Base-by-base conservation (phyloP, 92 coral and sea anemone genomes). In the Galaxea fascicularis region DNA sequence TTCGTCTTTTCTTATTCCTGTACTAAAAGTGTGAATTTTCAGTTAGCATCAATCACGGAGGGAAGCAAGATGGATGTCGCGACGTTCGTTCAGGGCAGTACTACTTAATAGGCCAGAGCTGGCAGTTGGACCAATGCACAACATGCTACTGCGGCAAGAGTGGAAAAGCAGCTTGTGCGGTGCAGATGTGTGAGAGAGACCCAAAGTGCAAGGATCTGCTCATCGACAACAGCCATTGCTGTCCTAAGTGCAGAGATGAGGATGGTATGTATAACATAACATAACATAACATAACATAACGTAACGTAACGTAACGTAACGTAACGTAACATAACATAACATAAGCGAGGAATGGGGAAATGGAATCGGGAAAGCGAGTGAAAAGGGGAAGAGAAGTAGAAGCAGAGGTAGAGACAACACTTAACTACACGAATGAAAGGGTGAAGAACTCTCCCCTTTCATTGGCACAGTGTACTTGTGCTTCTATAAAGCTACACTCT, bases 51-150 rank as follows among this genome's bases (percentile, higher is more conserved):
- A 92, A 95, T 87, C 90, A 86, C 82, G 90, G 84, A 35, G 79
- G 84, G 52, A 87, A 87, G 85, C 79, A 81, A 65, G 89, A 76
- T 12, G 91, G 89, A 80, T 97, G 99, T 54, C 91, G 90, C 71
- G 98, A 95, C 83, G 60, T 85, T 29, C 88, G 80, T 74, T 86
- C 96, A 17, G 99, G 98, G 49, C 91, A 97, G 79, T 35, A 81
- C 12, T 95, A 97, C 91, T 76, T 91, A 24, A 86, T 91, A 51
- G 99, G 99, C 22, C 98, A 97, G 85, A 93, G 90, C 82, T 97
- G 99, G 99, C 94, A 91, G 77, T 78, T 91, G 25, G 96, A 95
- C 74, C 98, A 97, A 81, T 97, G 99, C 24, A 90, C 98, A 12
- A 92, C 92, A 28, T 97, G 99, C 72, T 95, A 91, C 76, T 97